A percentile compares a stretch with the other conserved stretches of the same genome.
Conservation (phyloP, 2,797 vertebrate genomes). For the Macropodus opercularis region DNA sequence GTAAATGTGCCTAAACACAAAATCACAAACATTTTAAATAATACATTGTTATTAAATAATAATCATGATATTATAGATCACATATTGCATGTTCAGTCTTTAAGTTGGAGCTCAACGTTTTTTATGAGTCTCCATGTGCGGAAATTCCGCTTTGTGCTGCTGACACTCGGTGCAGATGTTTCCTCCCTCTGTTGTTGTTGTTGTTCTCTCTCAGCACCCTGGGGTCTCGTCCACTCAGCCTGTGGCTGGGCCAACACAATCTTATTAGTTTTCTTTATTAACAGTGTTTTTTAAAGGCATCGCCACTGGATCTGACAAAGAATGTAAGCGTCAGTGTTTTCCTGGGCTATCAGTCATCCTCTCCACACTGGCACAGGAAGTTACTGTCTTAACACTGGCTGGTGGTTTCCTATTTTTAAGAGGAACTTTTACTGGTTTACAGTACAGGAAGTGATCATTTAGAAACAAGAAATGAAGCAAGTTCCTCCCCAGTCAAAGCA, state of each 20-base stretch:
- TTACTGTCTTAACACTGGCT: slow-evolving; percentile 5
- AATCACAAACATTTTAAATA: too few relatives aligned
- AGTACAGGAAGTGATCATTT: slow-evolving; percentile 14
- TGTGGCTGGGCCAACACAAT: slow-evolving; percentile 15
- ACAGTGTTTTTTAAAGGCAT: slow-evolving; percentile 23
- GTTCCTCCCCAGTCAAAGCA: not conserved
- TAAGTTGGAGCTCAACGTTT: slow-evolving; percentile 15
- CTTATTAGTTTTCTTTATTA: slow-evolving; percentile 19
- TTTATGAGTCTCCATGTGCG: slow-evolving; percentile 54
- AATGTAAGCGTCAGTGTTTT: slow-evolving; percentile 6
- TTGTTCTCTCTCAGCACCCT: slow-evolving; percentile 63
- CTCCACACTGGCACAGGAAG: slow-evolving; percentile 34
- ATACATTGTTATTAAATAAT: not conserved
- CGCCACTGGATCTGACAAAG: slow-evolving; percentile 27
- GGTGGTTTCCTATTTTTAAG: slow-evolving; percentile 24
- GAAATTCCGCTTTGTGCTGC: slow-evolving; percentile 59
- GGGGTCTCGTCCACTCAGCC: slow-evolving; percentile 34
- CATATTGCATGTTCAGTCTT: slow-evolving; percentile 22
- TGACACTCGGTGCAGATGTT: slow-evolving; percentile 76
- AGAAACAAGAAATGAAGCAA: slow-evolving; percentile 1
- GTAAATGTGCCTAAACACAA: not conserved
- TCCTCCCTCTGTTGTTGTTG: slow-evolving; percentile 74
- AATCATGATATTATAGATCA: too few relatives aligned
- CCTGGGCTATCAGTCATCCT: not conserved
- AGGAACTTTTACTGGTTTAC: slow-evolving; percentile 14